Conservation (phyloP, 2,113 vertebrate genomes). For the Pongo abelii region DNA sequence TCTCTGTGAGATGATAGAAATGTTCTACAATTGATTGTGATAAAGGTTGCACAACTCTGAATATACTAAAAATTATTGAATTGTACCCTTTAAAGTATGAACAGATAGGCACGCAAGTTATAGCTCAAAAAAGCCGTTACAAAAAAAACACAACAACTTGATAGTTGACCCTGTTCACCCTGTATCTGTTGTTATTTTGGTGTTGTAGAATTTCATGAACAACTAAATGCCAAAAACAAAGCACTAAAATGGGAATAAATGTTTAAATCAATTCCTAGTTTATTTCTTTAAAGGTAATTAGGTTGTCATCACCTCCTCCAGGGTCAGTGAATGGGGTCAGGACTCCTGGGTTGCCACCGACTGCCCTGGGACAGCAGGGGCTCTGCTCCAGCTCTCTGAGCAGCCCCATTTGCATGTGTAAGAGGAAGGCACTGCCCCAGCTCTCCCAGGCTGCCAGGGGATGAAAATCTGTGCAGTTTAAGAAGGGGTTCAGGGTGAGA, state of each 20-base stretch:
- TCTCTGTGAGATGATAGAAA: not conserved
- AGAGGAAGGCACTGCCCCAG: too few species aligned
- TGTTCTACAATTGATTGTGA: fast-evolving
- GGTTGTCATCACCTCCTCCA: not conserved
- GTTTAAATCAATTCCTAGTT: not conserved
- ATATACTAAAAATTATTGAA: fast-evolving
- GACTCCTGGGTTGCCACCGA: fast-evolving
- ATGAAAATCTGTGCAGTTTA: fast-evolving
- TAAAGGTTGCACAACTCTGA: fast-evolving
- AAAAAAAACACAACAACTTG: fast-evolving
- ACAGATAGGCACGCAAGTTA: fast-evolving
- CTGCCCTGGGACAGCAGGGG: not conserved
- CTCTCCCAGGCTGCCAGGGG: not conserved
- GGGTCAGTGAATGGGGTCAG: fast-evolving
- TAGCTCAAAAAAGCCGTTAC: not conserved
- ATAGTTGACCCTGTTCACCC: not conserved
- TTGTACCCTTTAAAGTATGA: fast-evolving
- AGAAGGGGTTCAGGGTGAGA: not conserved
- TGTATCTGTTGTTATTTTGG: fast-evolving
- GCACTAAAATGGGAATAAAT: fast-evolving
- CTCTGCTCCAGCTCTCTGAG: too few species aligned
- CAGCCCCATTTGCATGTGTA: fast-evolving
- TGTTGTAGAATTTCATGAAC: not conserved
- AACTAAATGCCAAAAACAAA: too few species aligned
- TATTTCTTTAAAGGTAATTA: not conserved